phyloP scores from a whole-genome alignment of 2,113 vertebrate genomes.

The Corynorhinus townsendii region DNA sequence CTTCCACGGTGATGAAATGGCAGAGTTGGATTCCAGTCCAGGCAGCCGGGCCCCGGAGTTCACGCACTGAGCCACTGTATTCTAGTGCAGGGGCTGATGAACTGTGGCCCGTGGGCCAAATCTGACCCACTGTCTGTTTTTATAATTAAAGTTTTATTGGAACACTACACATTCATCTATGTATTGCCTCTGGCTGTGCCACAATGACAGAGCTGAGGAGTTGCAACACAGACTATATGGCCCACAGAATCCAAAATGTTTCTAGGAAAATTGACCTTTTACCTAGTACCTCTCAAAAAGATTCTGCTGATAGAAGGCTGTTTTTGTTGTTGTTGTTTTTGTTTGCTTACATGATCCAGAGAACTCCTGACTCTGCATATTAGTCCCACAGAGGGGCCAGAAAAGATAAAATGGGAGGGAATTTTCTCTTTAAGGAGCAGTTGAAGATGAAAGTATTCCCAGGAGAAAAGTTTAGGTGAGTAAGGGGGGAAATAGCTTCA shows the following conservation, averaged over 20 bases:
- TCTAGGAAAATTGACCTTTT: neutral
- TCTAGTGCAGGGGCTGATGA: neutral
- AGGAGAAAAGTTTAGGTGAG: neutral
- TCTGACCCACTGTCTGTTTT: neutral
- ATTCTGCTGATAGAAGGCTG: neutral
- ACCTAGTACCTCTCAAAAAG: neutral
- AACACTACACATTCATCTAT: neutral
- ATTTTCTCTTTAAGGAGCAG: neutral
- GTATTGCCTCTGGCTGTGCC: neutral
- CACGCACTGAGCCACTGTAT: rapidly evolving
- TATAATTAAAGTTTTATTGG: neutral
- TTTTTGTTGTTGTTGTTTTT: neutral
- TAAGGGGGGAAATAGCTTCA: neutral
- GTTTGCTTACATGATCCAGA: neutral
- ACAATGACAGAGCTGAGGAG: neutral
- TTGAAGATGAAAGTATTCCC: neutral
- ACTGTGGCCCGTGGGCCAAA: neutral
- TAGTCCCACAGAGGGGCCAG: neutral
- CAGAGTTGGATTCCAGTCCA: neutral
- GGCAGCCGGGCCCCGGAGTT: neutral
- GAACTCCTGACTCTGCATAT: neutral
- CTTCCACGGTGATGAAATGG: neutral
- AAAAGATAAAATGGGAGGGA: neutral
- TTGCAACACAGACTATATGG: neutral
- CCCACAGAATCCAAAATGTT: neutral